Evolutionary conservation across 2,113 vertebrate species (phyloP).

Genomic region (Glaucomys volans): DNA sequence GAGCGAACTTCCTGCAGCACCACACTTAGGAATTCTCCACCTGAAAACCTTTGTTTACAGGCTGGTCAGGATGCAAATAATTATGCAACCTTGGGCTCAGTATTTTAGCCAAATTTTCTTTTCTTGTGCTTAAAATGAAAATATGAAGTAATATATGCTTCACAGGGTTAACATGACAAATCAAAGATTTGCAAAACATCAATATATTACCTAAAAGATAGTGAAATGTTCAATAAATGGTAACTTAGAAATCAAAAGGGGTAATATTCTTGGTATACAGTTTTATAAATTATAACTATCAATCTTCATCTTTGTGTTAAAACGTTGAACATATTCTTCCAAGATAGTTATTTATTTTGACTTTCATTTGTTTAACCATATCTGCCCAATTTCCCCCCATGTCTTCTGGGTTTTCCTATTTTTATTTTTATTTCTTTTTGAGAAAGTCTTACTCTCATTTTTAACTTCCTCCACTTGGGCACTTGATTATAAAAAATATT

Average conservation of each 20-base stretch:
- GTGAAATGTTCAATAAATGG: neutral
- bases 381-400: neutral
- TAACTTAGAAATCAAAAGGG: neutral
- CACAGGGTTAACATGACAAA: neutral
- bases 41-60: neutral
- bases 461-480: neutral
- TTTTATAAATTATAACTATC: neutral
- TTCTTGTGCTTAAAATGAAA: constrained; percentile 35
- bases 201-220: neutral
- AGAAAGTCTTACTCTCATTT: neutral
- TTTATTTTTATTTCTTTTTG: no score
- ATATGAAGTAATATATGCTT: neutral
- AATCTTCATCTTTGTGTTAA: neutral
- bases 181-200: neutral
- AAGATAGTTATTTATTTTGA: neutral
- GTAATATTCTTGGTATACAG: neutral
- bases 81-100: neutral
- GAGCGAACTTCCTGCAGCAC: neutral
- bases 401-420: neutral
- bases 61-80: neutral
- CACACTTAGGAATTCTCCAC: neutral
- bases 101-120: neutral
- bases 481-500: neutral
- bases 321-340: neutral
- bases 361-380: neutral